phyloP scores from a whole-genome alignment of 2,113 vertebrate genomes.

The Actinemys pallida region DNA sequence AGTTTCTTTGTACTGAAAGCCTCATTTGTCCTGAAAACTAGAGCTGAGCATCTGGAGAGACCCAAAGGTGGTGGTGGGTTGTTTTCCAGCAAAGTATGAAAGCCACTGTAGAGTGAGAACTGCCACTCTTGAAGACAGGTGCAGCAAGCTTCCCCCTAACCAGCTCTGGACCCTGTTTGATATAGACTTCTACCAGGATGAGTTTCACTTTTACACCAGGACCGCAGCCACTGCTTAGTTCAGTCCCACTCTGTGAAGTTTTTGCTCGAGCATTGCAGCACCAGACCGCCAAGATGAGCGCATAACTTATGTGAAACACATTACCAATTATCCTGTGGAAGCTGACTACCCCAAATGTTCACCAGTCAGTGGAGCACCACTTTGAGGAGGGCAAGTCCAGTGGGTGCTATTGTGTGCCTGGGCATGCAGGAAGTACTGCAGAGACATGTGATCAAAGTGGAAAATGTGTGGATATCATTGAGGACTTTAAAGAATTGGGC shows the following conservation, averaged over 20 bases:
- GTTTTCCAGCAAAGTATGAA: neutral
- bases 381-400: neutral
- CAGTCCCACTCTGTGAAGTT: neutral
- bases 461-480: neutral
- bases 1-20: neutral
- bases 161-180: neutral
- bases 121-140: neutral
- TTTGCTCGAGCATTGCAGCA: neutral
- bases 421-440: neutral
- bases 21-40: neutral
- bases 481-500: neutral
- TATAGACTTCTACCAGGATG: neutral
- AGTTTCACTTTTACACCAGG: neutral
- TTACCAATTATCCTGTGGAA: neutral
- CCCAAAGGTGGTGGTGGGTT: neutral
- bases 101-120: neutral
- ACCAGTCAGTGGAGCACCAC: neutral
- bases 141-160: neutral
- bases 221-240: neutral
- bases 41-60: neutral
- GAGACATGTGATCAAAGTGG: neutral
- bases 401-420: accelerated
- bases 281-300: neutral
- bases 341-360: neutral
- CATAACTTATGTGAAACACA: neutral